Evolutionary conservation across 2,888 invertebrate genomes (phyloP).

Genomic region (Meta bourneti): DNA sequence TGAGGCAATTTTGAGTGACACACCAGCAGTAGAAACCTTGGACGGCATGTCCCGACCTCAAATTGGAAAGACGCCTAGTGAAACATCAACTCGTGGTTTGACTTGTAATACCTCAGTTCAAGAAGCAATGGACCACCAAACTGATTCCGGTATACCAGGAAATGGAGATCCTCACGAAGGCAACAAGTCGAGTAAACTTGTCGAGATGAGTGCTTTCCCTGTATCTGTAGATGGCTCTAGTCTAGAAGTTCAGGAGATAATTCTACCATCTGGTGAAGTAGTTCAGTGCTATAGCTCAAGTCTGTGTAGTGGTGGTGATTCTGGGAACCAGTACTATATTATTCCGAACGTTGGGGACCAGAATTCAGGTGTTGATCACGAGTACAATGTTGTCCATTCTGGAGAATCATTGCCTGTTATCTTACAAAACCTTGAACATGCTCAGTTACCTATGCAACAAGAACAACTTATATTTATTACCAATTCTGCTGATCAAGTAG

Average conservation of each 20-base stretch:
- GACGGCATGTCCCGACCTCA: background rate
- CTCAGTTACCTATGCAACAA: constrained; percentile 57
- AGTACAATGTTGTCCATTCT: constrained; percentile 67
- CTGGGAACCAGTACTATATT: constrained; percentile 61
- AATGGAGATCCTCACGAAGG: background rate
- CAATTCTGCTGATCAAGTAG: constrained; percentile 62
- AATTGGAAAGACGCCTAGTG: too few species aligned
- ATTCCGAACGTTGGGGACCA: constrained; percentile 64
- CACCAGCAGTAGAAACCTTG: background rate
- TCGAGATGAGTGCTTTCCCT: constrained; percentile 21
- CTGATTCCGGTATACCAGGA: background rate
- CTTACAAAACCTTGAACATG: constrained; percentile 60
- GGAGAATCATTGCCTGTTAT: constrained; percentile 52
- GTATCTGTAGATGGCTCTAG: constrained; percentile 48
- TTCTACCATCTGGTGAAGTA: constrained; percentile 68
- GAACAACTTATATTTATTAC: constrained; percentile 69
- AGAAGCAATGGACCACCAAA: background rate
- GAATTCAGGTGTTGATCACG: constrained; percentile 29
- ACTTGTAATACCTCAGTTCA: background rate
- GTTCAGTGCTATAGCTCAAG: constrained; percentile 66
- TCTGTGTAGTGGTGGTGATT: constrained; percentile 39
- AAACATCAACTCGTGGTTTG: too few species aligned
- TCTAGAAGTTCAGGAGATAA: constrained; percentile 61
- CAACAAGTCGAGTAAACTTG: background rate
- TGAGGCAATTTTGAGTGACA: constrained; percentile 18